phyloP scores from a whole-genome alignment of 2,113 vertebrate species.

The Cygnus buccinator region DNA sequence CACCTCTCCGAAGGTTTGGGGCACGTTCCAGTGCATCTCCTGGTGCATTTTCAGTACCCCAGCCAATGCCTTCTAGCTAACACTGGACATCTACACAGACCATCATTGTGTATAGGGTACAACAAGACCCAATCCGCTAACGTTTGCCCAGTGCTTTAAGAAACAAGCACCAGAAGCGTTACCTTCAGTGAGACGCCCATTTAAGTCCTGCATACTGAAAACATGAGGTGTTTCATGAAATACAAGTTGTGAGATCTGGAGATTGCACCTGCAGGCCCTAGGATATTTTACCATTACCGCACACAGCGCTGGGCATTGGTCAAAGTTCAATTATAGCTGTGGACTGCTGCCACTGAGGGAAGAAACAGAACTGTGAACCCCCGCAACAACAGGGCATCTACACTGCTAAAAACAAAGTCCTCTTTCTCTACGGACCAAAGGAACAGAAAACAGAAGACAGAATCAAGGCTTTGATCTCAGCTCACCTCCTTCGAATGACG shows the following conservation, averaged over 20 bases:
- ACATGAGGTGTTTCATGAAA: neutral
- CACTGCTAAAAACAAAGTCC: neutral
- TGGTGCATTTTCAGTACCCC: neutral
- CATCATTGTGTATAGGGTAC: accelerated
- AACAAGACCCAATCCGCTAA: neutral
- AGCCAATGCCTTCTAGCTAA: neutral
- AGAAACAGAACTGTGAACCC: neutral
- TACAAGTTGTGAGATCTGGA: neutral
- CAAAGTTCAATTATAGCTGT: neutral
- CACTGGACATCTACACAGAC: accelerated
- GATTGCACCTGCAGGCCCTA: neutral
- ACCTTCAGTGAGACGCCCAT: neutral
- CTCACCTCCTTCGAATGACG: neutral
- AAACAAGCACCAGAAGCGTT: neutral
- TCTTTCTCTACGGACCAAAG: neutral
- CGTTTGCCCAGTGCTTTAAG: neutral
- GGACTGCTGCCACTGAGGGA: accelerated
- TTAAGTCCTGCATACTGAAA: neutral
- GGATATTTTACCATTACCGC: neutral
- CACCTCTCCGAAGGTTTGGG: neutral
- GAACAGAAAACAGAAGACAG: neutral
- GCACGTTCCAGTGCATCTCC: neutral
- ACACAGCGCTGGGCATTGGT: accelerated
- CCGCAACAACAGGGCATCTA: neutral
- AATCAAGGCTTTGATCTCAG: neutral